phyloP scores from a whole-genome alignment of 2,113 vertebrate genomes.

The Colaptes auratus region DNA sequence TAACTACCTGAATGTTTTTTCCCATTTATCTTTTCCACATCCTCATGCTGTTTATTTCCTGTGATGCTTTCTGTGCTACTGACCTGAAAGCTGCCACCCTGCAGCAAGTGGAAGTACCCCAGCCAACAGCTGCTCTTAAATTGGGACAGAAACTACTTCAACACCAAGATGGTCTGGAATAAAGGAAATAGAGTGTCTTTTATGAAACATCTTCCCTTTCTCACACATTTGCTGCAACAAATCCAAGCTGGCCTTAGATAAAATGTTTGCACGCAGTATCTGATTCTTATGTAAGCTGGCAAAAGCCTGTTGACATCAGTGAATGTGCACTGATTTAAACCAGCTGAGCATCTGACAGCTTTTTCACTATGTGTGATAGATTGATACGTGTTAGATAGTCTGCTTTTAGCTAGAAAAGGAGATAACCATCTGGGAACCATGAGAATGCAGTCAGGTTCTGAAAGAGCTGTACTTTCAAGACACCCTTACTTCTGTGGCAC shows the following conservation, averaged over 20 bases:
- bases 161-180: background rate
- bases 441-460: background rate
- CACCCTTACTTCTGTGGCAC: background rate
- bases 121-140: background rate
- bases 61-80: background rate
- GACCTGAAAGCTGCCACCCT: rapidly evolving
- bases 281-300: background rate
- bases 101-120: background rate
- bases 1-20: background rate
- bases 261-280: background rate
- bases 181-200: background rate
- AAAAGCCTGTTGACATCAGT: background rate
- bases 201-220: background rate
- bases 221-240: background rate
- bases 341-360: background rate
- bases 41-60: background rate
- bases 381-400: background rate
- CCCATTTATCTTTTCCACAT: background rate
- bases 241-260: background rate
- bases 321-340: background rate
- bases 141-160: background rate
- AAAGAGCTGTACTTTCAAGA: background rate
- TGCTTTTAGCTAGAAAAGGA: background rate
- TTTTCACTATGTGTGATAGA: background rate
- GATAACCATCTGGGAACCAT: background rate